These are phyloP conservation scores for Sesia apiformis DNA, from an alignment of 2,888 invertebrate genomes.

Conservation along the genomic window DNA sequence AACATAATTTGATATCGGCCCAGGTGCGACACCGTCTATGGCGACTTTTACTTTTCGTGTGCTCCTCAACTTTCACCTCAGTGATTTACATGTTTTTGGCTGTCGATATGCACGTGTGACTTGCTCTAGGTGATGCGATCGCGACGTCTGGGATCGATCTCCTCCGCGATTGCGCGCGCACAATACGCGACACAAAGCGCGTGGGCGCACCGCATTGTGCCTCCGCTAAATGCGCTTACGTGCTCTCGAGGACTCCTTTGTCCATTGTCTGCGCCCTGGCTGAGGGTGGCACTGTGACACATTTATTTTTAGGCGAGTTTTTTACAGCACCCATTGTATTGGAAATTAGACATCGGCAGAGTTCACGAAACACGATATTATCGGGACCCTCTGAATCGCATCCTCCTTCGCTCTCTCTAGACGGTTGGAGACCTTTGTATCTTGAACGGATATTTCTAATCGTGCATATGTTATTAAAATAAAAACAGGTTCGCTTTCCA, in stretches of 20 bases:
- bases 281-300: conserved; percentile 72
- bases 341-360: conserved; percentile 67
- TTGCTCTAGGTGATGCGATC: conserved; percentile 16
- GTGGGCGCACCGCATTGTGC: conserved; percentile 32
- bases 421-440: conserved; percentile 22
- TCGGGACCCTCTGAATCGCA: conserved; percentile 42
- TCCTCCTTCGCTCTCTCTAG: conserved; percentile 47
- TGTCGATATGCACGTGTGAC: conserved; percentile 27
- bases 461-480: conserved; percentile 35
- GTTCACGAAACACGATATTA: conserved; percentile 68
- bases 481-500: conserved; percentile 65
- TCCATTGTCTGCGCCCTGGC: conserved; percentile 57
- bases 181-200: conserved; percentile 20
- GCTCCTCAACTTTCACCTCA: conserved; percentile 69
- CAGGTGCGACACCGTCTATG: conserved; percentile 41
- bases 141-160: conserved; percentile 40
- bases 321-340: conserved; percentile 69
- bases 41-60: conserved; percentile 66
- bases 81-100: conserved; percentile 55
- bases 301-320: conserved; percentile 68
- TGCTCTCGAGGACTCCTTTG: conserved; percentile 47
- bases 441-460: conserved; percentile 27
- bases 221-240: conserved; percentile 49
- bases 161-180: conserved; percentile 42
- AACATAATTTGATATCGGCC: conserved; percentile 49